Conservation (phyloP, 1,140 invertebrate species). For the Saccostrea cuccullata region DNA sequence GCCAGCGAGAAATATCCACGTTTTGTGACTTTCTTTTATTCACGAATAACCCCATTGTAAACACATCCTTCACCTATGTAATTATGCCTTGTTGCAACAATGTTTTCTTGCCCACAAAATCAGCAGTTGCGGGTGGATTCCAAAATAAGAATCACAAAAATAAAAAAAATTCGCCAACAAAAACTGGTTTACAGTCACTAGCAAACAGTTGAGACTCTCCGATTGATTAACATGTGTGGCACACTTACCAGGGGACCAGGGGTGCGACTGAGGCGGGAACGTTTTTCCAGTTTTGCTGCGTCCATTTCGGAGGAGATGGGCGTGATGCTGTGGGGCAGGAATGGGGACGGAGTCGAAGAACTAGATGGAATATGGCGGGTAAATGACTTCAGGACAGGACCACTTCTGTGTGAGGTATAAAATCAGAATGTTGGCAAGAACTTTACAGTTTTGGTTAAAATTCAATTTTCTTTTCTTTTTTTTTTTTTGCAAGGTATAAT, state of each 20-base stretch:
- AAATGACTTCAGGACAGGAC: constrained; percentile 38
- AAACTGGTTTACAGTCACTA: neutral
- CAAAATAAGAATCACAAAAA: too few species aligned
- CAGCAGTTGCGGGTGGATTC: too few species aligned
- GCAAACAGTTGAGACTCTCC: neutral
- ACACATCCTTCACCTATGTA: too few species aligned
- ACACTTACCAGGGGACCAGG: constrained; percentile 47
- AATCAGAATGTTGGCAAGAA: neutral
- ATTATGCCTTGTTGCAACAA: too few species aligned
- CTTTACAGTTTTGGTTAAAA: too few species aligned
- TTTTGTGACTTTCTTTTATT: too few species aligned
- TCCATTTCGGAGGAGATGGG: constrained; percentile 14
- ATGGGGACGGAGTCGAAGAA: constrained; percentile 32
- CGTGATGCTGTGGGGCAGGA: neutral
- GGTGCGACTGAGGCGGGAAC: constrained; percentile 34
- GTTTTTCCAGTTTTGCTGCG: constrained; percentile 33
- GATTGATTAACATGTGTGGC: neutral
- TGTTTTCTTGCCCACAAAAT: too few species aligned
- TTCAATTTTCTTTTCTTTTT: too few species aligned
- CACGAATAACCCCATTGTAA: too few species aligned
- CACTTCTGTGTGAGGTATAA: constrained; percentile 21
- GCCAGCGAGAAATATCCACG: too few species aligned
- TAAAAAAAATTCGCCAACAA: neutral
- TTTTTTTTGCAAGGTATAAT: too few species aligned
- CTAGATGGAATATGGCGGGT: constrained; percentile 30